Conservation (phyloP, 2,113 vertebrate species). For the Lipophrys pholis region DNA sequence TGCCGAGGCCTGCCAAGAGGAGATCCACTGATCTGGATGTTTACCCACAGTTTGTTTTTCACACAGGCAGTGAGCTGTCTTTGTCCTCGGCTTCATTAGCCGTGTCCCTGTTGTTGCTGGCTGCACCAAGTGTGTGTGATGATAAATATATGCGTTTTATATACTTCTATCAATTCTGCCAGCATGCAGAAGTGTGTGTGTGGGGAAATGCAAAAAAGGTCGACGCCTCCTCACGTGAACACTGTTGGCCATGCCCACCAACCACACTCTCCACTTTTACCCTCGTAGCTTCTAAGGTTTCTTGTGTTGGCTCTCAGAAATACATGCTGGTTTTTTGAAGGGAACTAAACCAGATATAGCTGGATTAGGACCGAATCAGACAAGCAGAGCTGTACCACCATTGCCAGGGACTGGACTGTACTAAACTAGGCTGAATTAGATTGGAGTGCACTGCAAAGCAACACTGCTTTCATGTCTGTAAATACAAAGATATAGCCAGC, state of each 20-base stretch:
- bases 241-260: not conserved
- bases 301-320: too few species aligned
- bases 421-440: not conserved
- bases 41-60: constrained; percentile 64
- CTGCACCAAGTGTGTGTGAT: constrained; percentile 75
- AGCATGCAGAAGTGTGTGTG: too few species aligned
- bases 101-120: constrained; percentile 27
- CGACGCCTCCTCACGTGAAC: not conserved
- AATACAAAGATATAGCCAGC: not conserved
- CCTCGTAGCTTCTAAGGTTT: too few species aligned
- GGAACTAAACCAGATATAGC: too few species aligned
- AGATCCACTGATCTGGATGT: constrained; percentile 73
- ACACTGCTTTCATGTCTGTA: not conserved
- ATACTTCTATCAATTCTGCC: too few species aligned
- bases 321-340: too few species aligned
- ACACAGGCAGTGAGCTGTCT: constrained; percentile 52
- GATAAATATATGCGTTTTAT: constrained; percentile 79
- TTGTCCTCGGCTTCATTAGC: constrained; percentile 64
- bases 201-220: too few species aligned
- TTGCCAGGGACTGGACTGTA: not conserved
- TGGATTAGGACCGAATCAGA: too few species aligned
- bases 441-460: not conserved
- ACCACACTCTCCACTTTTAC: not conserved
- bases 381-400: not conserved
- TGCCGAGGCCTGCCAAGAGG: constrained; percentile 62